These are phyloP conservation scores for Leuciscus idus DNA, from an alignment of 2,113 vertebrate genomes.

Conservation along the genomic window DNA sequence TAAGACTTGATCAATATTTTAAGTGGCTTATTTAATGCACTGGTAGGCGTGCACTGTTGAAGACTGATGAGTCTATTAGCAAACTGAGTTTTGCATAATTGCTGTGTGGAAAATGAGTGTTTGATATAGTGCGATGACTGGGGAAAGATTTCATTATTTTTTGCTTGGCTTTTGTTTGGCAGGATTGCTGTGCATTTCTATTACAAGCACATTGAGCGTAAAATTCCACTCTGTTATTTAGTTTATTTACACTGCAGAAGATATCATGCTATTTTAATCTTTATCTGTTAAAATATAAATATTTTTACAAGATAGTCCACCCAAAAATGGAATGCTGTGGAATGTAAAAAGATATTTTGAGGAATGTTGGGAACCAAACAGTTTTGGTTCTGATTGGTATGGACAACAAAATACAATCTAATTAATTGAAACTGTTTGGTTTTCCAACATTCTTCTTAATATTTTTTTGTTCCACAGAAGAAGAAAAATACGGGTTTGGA, in stretches of 20 bases:
- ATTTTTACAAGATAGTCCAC: too few species aligned
- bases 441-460: too few species aligned
- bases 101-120: constrained; percentile 8
- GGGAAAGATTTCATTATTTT: not conserved
- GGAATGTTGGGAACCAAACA: too few species aligned
- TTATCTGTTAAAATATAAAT: too few species aligned
- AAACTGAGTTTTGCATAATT: constrained; percentile 54
- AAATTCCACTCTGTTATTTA: not conserved
- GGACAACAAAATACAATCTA: too few species aligned
- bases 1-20: constrained; percentile 63
- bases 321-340: too few species aligned
- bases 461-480: too few species aligned
- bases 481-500: too few species aligned
- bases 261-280: not conserved
- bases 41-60: constrained; percentile 35
- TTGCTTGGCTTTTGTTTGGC: not conserved
- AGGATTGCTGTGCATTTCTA: not conserved
- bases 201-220: not conserved
- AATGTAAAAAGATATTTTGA: too few species aligned
- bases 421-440: too few species aligned
- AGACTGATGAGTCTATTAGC: constrained; percentile 58
- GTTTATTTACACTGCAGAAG: constrained; percentile 3
- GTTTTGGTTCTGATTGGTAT: too few species aligned
- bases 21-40: constrained; percentile 59
- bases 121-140: constrained; percentile 22